Conservation (phyloP, 2,113 vertebrate species). For the Macaca fascicularis region T2T-MFA8v1.1 NC_088381.1:5802001-5802500, state of each 20-base stretch:
- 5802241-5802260: not conserved
- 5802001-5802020: slow-evolving; percentile 7
- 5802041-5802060: not conserved
- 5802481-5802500: not conserved
- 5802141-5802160: not conserved
- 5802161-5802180: not conserved
- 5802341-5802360: not conserved
- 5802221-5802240: not conserved
- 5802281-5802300: not conserved
- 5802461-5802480: not conserved
- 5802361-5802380: not conserved
- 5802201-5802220: not conserved
- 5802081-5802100: not conserved
- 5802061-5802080: not conserved
- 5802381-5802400: not conserved
- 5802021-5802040: not conserved
- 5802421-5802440: no score
- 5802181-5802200: not conserved
- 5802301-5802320: not conserved
- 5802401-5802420: not conserved
- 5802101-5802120: not conserved
- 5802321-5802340: not conserved
- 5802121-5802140: not conserved
- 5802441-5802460: not conserved
- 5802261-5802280: not conserved